Conservation (phyloP, 2,888 invertebrate genomes). For the Dynastes grantii region DNA sequence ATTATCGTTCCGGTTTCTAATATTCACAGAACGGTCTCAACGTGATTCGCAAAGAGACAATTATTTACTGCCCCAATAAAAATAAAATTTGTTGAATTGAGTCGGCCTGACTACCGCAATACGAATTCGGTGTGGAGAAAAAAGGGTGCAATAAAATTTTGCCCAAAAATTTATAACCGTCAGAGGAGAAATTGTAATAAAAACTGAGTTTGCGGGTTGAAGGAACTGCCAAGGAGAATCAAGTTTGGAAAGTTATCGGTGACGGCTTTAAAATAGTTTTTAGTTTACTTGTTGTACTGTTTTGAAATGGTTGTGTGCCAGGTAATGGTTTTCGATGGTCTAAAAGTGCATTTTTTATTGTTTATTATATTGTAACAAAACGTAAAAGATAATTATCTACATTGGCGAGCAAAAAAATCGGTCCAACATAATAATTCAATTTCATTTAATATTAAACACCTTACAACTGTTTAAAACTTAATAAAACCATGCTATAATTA, state of each 20-base stretch:
- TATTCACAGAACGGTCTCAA: constrained; percentile 21
- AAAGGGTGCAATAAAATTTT: constrained; percentile 37
- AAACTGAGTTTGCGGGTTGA: background rate
- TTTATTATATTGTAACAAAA: too few relatives aligned
- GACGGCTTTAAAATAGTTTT: background rate
- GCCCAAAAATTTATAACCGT: constrained; percentile 35
- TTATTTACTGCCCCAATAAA: constrained; percentile 48
- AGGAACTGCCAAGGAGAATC: too few relatives aligned
- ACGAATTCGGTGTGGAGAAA: constrained; percentile 3
- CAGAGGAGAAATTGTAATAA: constrained; percentile 38
- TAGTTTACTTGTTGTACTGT: background rate
- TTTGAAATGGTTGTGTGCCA: background rate
- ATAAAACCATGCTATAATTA: too few relatives aligned
- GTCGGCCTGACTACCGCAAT: constrained; percentile 29
- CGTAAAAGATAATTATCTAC: too few relatives aligned
- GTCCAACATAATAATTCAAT: too few relatives aligned
- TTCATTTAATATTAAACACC: too few relatives aligned
- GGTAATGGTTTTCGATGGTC: background rate
- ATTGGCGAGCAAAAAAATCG: too few relatives aligned
- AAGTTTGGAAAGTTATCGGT: too few relatives aligned
- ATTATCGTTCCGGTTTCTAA: constrained; percentile 25
- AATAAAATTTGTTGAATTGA: constrained; percentile 39
- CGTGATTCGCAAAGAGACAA: constrained; percentile 40
- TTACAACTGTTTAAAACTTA: too few relatives aligned
- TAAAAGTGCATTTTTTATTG: too few relatives aligned